Conservation (phyloP, 1,140 invertebrate genomes). For the Heliconius melpomene region DNA sequence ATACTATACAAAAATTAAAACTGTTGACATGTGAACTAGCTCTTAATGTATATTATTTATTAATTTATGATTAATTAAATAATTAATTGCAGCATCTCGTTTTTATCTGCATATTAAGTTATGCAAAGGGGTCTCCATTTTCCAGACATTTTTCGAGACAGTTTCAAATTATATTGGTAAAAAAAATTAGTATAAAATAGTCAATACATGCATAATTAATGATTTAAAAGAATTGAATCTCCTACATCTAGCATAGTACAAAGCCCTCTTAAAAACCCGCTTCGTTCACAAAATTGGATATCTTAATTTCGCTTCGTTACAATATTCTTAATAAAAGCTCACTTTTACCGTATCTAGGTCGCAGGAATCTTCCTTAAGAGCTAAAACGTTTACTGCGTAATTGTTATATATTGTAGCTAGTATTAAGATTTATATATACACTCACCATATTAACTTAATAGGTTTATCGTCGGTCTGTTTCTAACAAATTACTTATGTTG, state of each 20-base stretch:
- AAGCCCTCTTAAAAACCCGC: neutral
- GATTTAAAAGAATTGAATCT: neutral
- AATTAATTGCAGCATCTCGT: too few species aligned
- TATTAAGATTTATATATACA: constrained; percentile 43
- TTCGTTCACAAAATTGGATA: constrained; percentile 5
- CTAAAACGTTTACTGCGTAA: constrained; percentile 36
- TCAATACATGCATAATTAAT: neutral
- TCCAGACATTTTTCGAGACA: too few species aligned
- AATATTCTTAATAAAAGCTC: constrained; percentile 21
- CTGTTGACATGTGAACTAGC: too few species aligned
- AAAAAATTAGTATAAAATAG: too few species aligned
- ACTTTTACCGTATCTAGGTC: constrained; percentile 39
- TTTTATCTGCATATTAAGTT: too few species aligned
- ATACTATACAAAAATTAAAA: too few species aligned
- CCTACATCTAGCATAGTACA: neutral
- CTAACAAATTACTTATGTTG: constrained; percentile 1
- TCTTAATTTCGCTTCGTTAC: constrained; percentile 17
- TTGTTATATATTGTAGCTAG: constrained; percentile 41
- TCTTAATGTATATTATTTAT: too few species aligned
- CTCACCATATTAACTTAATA: constrained; percentile 31
- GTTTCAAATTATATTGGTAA: too few species aligned
- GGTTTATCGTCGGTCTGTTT: constrained; percentile 26
- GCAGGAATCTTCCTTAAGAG: constrained; percentile 38
- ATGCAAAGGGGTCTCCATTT: too few species aligned
- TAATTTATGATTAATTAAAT: too few species aligned